Conservation (phyloP, 2,113 vertebrate species). For the Lichenostomus cassidix region DNA sequence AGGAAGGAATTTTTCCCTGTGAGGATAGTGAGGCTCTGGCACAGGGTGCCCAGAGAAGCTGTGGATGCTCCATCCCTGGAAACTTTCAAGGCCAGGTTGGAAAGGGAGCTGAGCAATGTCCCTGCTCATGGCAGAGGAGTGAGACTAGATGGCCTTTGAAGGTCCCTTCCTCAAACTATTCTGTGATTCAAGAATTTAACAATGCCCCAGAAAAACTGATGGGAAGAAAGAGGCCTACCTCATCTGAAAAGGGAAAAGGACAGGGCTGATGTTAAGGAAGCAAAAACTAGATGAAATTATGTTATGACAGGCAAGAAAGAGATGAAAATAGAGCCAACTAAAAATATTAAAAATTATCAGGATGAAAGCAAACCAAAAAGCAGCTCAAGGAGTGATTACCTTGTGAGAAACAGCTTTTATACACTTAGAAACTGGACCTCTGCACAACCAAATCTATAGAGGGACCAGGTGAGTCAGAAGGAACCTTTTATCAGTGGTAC, state of each 20-base stretch:
- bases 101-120: not conserved
- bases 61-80: not conserved
- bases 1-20: not conserved
- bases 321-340: not conserved
- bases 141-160: not conserved
- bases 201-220: not conserved
- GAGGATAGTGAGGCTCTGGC: fast-evolving
- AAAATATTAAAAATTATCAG: not conserved
- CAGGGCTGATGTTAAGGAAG: not conserved
- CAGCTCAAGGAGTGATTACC: not conserved
- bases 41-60: not conserved
- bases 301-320: not conserved
- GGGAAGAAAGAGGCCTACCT: not conserved
- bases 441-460: not conserved
- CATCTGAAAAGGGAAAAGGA: not conserved
- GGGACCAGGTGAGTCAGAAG: not conserved
- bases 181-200: not conserved
- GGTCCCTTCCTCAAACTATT: too few relatives aligned
- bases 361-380: not conserved
- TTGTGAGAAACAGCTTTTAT: not conserved
- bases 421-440: not conserved
- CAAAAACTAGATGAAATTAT: not conserved
- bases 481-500: not conserved
- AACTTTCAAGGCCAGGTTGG: not conserved
- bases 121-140: too few relatives aligned